These are phyloP conservation scores for Ammodytes marinus DNA, from an alignment of 2,113 vertebrate species.

Conservation along the genomic window DNA sequence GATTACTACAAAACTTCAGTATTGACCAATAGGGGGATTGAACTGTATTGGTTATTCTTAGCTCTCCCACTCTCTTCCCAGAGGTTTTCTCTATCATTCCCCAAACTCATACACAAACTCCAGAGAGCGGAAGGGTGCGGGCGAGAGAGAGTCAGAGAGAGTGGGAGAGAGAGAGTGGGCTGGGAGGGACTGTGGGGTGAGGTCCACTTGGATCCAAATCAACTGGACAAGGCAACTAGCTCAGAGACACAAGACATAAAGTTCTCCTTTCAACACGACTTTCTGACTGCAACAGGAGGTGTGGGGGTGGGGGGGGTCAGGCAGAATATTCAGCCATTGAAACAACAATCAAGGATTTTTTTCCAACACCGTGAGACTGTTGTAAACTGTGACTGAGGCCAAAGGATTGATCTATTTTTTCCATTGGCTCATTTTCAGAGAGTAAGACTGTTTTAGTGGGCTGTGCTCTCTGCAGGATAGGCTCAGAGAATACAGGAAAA, in stretches of 20 bases:
- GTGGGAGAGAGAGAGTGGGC: neutral
- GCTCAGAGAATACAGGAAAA: neutral
- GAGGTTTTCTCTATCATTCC: constrained; percentile 37
- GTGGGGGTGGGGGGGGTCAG: neutral
- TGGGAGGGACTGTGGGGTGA: constrained; percentile 40
- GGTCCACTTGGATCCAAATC: constrained; percentile 44
- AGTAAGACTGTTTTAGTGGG: neutral
- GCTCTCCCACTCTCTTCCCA: neutral
- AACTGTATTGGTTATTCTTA: constrained; percentile 15
- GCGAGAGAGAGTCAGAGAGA: constrained; percentile 15
- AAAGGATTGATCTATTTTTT: neutral
- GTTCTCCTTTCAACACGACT: constrained; percentile 15
- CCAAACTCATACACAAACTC: constrained; percentile 30
- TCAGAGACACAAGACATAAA: constrained; percentile 40
- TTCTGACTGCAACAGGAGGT: neutral
- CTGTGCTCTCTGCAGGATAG: neutral
- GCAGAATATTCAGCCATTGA: neutral
- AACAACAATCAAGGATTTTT: neutral
- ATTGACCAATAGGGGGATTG: constrained; percentile 15
- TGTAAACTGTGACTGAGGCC: neutral
- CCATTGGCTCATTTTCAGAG: neutral
- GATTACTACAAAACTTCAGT: constrained; percentile 37
- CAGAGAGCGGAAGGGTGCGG: constrained; percentile 16
- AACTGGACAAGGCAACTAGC: constrained; percentile 25
- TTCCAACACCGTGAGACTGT: neutral